These are phyloP conservation scores for Hecatera dysodea DNA, from an alignment of 2,888 invertebrate genomes.

Conservation along the genomic window DNA sequence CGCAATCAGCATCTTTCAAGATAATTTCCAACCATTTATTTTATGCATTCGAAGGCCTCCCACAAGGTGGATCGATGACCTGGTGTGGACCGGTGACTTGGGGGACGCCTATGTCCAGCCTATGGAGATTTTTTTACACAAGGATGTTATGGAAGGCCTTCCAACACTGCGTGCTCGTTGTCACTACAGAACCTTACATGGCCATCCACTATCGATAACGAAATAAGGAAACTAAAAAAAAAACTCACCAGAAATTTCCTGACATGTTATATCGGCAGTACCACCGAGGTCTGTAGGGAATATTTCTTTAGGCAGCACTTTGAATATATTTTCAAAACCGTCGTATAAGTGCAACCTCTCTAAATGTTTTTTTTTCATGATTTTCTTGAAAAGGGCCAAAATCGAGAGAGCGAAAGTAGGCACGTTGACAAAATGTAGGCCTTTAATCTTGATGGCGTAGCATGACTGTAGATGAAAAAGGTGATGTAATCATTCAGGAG, in stretches of 20 bases:
- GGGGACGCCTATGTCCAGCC: too few species aligned
- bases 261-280: constrained; percentile 61
- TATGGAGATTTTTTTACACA: too few species aligned
- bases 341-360: constrained; percentile 64
- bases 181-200: too few species aligned
- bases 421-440: constrained; percentile 79
- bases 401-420: constrained; percentile 71
- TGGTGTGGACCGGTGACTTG: too few species aligned
- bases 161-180: too few species aligned
- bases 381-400: constrained; percentile 71
- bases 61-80: too few species aligned
- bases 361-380: constrained; percentile 80
- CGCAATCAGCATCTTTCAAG: too few species aligned
- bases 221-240: too few species aligned
- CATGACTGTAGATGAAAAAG: constrained; percentile 41
- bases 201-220: too few species aligned
- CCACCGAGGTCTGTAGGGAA: constrained; percentile 81
- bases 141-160: too few species aligned
- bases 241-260: constrained; percentile 66
- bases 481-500: neutral
- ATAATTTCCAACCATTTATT: too few species aligned
- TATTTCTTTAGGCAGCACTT: constrained; percentile 73
- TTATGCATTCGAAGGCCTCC: too few species aligned
- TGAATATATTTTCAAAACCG: constrained; percentile 69
- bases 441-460: constrained; percentile 59